Evolutionary conservation across 37 sponge, comb jelly and placozoan species (phyloP).

Genomic region (Corticium candelabrum): DNA sequence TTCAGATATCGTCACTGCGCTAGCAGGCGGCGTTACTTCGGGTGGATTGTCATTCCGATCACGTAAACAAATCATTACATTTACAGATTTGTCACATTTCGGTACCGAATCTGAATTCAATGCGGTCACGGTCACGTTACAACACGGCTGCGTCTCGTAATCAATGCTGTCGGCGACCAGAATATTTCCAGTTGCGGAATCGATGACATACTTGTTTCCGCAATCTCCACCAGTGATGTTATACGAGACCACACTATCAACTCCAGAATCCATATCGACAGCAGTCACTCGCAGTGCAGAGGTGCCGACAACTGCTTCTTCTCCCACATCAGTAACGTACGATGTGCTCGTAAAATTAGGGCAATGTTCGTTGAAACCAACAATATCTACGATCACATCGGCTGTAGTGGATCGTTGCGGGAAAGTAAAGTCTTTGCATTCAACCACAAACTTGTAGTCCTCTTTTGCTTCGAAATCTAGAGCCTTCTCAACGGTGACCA

Average conservation of each 20-base stretch:
- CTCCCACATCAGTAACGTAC: not conserved
- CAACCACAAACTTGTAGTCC: not conserved
- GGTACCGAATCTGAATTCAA: not conserved
- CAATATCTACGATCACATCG: not conserved
- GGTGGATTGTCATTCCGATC: conserved; percentile 7
- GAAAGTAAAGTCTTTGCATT: not conserved
- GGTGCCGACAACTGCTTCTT: not conserved
- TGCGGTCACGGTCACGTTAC: not conserved
- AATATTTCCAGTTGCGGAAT: not conserved
- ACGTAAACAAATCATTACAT: not conserved
- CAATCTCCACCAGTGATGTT: conserved; percentile 1
- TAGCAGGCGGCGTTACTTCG: not conserved
- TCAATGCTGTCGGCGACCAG: not conserved
- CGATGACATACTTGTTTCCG: not conserved
- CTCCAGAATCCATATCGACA: conserved; percentile 34
- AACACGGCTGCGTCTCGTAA: not conserved
- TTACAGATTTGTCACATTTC: not conserved
- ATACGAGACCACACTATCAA: conserved; percentile 24
- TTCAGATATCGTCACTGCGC: not conserved
- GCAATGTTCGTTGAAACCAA: not conserved
- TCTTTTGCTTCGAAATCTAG: conserved; percentile 37
- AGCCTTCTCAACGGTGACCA: conserved; percentile 16
- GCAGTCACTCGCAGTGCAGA: conserved; percentile 17
- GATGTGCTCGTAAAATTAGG: not conserved
- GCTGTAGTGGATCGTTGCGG: not conserved